phyloP scores from a whole-genome alignment of 2,888 invertebrate species.

The Idaea biselata region DNA sequence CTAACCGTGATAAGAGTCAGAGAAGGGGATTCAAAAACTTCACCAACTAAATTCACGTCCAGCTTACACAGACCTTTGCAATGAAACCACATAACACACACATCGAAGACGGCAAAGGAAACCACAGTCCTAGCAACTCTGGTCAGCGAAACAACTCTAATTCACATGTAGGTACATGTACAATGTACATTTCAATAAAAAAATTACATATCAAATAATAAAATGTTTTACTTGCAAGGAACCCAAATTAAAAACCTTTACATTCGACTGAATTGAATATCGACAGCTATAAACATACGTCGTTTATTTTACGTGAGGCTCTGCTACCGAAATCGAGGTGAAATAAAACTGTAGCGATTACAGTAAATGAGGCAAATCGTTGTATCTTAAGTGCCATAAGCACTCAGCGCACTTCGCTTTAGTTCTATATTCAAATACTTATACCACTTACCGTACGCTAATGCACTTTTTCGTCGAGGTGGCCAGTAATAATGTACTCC shows the following conservation, averaged over 20 bases:
- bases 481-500: slow-evolving; percentile 68
- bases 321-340: slow-evolving; percentile 42
- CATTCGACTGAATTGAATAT: slow-evolving; percentile 43
- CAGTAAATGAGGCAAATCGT: slow-evolving; percentile 66
- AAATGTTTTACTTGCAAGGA: slow-evolving; percentile 25
- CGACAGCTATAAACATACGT: slow-evolving; percentile 41
- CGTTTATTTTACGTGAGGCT: slow-evolving; percentile 40
- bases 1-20: slow-evolving; percentile 70
- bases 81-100: slow-evolving; percentile 11
- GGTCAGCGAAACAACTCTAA: slow-evolving; percentile 30
- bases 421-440: slow-evolving; percentile 76
- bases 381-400: slow-evolving; percentile 67
- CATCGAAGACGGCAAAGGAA: slow-evolving; percentile 11
- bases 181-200: slow-evolving; percentile 4
- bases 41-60: slow-evolving; percentile 54
- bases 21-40: slow-evolving; percentile 58
- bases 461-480: slow-evolving; percentile 75
- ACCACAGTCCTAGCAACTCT: slow-evolving; percentile 25
- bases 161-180: slow-evolving; percentile 20
- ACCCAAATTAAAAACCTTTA: slow-evolving; percentile 44
- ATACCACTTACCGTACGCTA: slow-evolving; percentile 71
- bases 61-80: slow-evolving; percentile 43
- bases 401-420: slow-evolving; percentile 70
- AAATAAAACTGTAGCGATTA: slow-evolving; percentile 63
- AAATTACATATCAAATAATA: slow-evolving; percentile 28